Base-by-base conservation (phyloP, 2,113 vertebrate species). In the Ptilorrhoa leucosticta region DNA sequence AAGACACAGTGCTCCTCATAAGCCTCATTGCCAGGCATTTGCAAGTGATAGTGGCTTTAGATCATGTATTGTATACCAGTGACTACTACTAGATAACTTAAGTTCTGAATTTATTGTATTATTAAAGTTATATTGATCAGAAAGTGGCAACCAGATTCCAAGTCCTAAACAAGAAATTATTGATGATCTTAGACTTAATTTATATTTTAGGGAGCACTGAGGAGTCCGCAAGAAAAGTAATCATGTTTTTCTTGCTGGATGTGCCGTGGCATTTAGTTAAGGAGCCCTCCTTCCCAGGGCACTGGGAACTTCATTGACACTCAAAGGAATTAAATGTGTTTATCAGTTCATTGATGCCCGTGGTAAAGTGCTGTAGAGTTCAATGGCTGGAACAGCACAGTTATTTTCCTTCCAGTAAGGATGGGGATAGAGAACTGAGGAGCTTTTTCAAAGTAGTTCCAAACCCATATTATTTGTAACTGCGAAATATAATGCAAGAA, bases 81-180 rank as follows among this genome's bases (percentile, higher is more conserved):
- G 14, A 44, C 70, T 87, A 48, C 45, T 84, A n/a, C 60, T 53
- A 54, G 77, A 28, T 87, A 93, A 77, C 37, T 90, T 68, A 50
- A 75, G 42, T 76, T 95, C 58, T 84, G 30, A 47, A 90, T 70
- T 78, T 87, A 91, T 73, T 69, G 57, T 73, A 0, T 65, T 64
- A 6, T 91, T 95, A 39, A 89, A 83, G 77, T 88, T 79, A 24
- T 35, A 76, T 96, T 94, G 90, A 91, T 96, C 63, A 78, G 80
- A 70, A 87, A 91, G 33, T n/a, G 31, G 77, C 48, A 82, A 23
- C 91, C 76, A 81, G 80, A 61, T 70, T 93, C 77, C 78, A 70
- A 58, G 61, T 85, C 50, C 37, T 73, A 90, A 77, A 61, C 54
- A 75, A 83, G 81, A 80, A 96, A 82, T 54, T 35, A 20, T 73